Conservation (phyloP, 2,888 invertebrate species). For the Tetranychus truncatus region DNA sequence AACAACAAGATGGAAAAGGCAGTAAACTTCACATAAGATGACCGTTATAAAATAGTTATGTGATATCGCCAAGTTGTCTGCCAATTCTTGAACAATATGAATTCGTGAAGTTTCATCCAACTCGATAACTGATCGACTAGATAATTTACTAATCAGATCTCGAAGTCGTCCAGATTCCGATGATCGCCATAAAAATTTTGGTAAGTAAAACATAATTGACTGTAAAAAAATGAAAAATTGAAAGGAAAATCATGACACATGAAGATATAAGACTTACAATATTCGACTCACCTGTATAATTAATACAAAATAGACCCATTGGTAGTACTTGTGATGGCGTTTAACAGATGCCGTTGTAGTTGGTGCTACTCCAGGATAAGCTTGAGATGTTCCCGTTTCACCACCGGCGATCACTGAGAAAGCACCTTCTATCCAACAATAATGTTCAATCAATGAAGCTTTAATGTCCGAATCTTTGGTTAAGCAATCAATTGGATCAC, state of each 20-base stretch:
- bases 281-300: neutral
- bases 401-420: neutral
- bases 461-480: neutral
- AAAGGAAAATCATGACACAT: too few species aligned
- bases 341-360: neutral
- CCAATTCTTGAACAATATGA: constrained; percentile 1
- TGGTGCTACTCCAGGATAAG: constrained; percentile 4
- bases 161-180: neutral
- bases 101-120: neutral
- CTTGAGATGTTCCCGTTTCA: neutral
- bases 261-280: neutral
- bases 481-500: constrained; percentile 14
- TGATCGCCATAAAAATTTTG: constrained; percentile 3
- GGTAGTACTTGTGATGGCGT: constrained; percentile 8
- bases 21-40: constrained; percentile 23
- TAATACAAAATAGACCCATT: constrained; percentile 12
- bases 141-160: neutral
- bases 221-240: neutral
- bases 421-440: constrained; percentile 12
- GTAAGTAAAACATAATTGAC: constrained; percentile 7
- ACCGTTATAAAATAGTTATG: constrained; percentile 40
- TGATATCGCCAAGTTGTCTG: neutral
- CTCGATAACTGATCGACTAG: neutral
- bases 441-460: constrained; percentile 2
- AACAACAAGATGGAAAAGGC: constrained; percentile 21